These are phyloP conservation scores for Malurus splendens DNA, from an alignment of 2,797 vertebrate genomes.

Conservation along the genomic window DNA sequence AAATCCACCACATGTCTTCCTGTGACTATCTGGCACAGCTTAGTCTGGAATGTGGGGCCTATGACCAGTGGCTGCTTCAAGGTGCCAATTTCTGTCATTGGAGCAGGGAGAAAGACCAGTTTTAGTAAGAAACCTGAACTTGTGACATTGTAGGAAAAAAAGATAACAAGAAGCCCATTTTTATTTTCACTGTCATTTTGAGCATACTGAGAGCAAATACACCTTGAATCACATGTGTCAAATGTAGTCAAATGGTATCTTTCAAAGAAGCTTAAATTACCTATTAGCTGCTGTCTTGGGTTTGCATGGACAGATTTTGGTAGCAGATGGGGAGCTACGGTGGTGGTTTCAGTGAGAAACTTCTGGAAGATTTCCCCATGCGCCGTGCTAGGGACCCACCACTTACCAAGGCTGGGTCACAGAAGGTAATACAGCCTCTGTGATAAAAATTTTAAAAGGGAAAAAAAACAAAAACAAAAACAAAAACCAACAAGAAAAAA, in stretches of 20 bases:
- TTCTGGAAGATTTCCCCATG: background rate
- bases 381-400: too few species aligned
- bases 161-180: background rate
- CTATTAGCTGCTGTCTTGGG: background rate
- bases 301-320: background rate
- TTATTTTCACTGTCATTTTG: background rate
- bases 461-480: background rate
- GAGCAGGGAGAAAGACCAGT: background rate
- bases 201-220: background rate
- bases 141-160: background rate
- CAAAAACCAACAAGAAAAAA: background rate
- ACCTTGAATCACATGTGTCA: background rate
- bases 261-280: background rate
- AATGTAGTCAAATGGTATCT: background rate
- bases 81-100: background rate
- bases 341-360: background rate
- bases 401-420: background rate
- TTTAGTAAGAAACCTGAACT: background rate
- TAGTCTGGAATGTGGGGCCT: background rate
- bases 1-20: background rate
- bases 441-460: background rate
- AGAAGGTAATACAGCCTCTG: background rate
- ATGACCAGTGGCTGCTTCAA: background rate
- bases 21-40: rapidly evolving
- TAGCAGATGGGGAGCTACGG: too few species aligned